These are phyloP conservation scores for Garra rufa DNA, from an alignment of 2,113 vertebrate genomes.

Conservation along the genomic window DNA sequence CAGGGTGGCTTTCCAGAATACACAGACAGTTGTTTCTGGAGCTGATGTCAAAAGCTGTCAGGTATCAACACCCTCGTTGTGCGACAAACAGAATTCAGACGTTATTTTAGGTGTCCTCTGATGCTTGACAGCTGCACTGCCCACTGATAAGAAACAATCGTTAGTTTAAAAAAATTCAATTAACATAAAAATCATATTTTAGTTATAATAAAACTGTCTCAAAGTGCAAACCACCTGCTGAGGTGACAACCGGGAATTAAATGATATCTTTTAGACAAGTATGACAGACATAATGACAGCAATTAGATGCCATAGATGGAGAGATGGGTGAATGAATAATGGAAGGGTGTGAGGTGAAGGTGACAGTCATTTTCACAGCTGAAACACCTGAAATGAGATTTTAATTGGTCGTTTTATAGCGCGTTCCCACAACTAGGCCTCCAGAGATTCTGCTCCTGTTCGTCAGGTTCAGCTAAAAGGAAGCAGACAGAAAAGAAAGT, in stretches of 20 bases:
- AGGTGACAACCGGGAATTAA: neutral
- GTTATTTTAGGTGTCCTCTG: neutral
- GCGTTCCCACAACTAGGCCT: constrained; percentile 2
- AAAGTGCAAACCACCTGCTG: neutral
- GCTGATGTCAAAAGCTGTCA: constrained; percentile 2
- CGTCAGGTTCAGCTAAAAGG: neutral
- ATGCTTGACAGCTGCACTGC: neutral
- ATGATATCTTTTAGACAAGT: constrained; percentile 21
- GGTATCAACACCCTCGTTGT: neutral
- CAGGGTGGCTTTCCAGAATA: neutral
- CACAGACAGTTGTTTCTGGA: neutral
- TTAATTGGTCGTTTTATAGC: constrained; percentile 54
- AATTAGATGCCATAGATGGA: constrained; percentile 22
- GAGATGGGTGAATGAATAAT: constrained; percentile 31
- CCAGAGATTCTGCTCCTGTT: constrained; percentile 1
- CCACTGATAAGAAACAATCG: neutral
- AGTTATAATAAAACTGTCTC: constrained; percentile 20
- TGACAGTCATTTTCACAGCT: constrained; percentile 43
- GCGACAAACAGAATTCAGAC: neutral
- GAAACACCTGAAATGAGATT: constrained; percentile 44
- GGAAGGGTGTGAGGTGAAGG: constrained; percentile 42
- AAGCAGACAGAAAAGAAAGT: neutral
- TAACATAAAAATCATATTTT: constrained; percentile 9
- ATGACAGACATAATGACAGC: constrained; percentile 30
- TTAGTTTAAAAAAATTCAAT: neutral